Base-by-base conservation (phyloP, 2,888 invertebrate genomes). In the Xylota sylvarum region DNA sequence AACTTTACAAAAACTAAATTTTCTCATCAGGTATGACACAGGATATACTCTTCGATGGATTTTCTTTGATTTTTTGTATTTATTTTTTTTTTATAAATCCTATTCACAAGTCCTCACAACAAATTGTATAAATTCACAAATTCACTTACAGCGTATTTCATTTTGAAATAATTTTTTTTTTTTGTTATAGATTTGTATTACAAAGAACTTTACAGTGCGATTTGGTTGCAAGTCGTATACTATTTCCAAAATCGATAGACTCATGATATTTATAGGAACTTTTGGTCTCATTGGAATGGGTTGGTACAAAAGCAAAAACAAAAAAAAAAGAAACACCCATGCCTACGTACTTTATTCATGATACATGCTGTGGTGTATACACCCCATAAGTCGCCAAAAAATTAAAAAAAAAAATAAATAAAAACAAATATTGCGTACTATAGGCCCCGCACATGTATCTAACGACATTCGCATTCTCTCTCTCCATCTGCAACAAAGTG, bases 61-160 rank as follows among this genome's bases (percentile, higher is more conserved):
- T 23, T 23, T 3, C 1, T 23, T 3, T 23, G 23, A 23, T 23
- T 23, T 23, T 23, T 23, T 23, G 9, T 1, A 35, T 14, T 14
- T 43, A 14, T 5, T 5, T 14, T 4, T 7, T 2, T 4, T 17
- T 46, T 46, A 17, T 4, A 46, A 46, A 17, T 46, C 5, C 10
- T 48, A 0, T 23, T 27, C 27, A 62, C 62, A 62, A 43, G 12
- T 23, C 27, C 32, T 19, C 46, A 64, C 46, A 46, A 12, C 14
- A 9, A 35, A 19, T 3, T 5, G 46, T 17, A 10, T 12, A 27
- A 32, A 37, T 1, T 27, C 48, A 50, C 5, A 43, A 55, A 27
- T 50, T 6, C 74, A 85, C 85, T 85, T 85, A 85, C 85, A 65
- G 70, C 76, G 70, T 77, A 81, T 85, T 85, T 85, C 85, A 85